Evolutionary conservation across 2,888 invertebrate genomes (phyloP), one percentile per base, ranked within the genome.

Genomic region (Bembecia ichneumoniformis): DNA sequence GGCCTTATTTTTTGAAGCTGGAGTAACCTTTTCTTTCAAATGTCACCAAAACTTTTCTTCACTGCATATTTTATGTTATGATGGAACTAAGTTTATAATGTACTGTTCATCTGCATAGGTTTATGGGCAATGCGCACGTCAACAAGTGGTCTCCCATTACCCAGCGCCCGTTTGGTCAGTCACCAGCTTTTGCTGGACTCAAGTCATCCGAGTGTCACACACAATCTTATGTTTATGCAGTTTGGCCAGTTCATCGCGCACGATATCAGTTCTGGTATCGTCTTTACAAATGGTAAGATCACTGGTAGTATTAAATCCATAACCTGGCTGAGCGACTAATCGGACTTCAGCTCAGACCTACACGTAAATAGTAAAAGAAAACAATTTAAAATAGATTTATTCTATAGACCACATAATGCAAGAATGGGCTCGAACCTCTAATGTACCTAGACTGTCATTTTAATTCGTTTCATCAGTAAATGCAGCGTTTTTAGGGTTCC

Each of bases 191-290:
- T 95, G 40, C 67, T 82, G 0, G 90, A 91, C 55, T 79, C 79
- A 1, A 88, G 90, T 65, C 82, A 87, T 46, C 90, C 90, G 11
- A 93, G 93, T 69, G 58, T 71, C 0, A 87, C 88, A 0, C 89
- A 89, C 61, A 93, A 93, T 48, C 74, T 94, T 46, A 82, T 94
- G 64, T 80, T 93, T 50, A 93, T 93, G 92, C 93, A 94, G 71
- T 95, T 94, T 76, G 92, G 94, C 0, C 94, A 95, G 68, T 93
- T 95, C 61, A 70, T 95, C 9, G 90, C 92, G 0, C 94, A 95
- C 54, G 96, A 96, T 56, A 71, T 93, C 15, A 90, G 92, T 0
- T 90, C 93, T 50, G 92, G 93, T 0, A 90, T 93, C 1, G 89
- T 92, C 43, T 90, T 91, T 35, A 91, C 90, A 55, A 89, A 90